phyloP scores from a whole-genome alignment of 2,797 vertebrate genomes.

The Ibycter americanus region DNA sequence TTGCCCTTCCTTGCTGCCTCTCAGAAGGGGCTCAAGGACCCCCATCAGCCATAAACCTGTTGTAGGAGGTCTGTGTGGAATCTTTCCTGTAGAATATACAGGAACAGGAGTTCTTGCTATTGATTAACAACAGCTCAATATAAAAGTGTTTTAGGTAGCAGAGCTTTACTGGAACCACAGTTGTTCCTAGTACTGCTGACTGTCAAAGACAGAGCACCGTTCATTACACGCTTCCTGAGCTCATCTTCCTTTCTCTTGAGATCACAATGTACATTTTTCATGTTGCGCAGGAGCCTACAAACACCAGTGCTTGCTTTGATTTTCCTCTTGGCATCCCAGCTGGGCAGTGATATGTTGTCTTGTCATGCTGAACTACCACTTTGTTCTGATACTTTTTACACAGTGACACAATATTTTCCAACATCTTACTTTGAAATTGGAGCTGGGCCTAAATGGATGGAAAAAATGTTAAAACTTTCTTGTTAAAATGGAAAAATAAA shows the following conservation, averaged over 20 bases:
- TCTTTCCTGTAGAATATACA: not conserved
- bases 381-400: not conserved
- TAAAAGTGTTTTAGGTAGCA: not conserved
- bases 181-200: not conserved
- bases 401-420: not conserved
- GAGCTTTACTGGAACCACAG: not conserved
- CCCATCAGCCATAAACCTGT: not conserved
- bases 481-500: not conserved
- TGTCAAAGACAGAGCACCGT: not conserved
- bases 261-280: not conserved
- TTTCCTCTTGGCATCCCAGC: constrained; percentile 25
- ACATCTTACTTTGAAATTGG: not conserved
- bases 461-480: not conserved
- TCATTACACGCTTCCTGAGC: constrained; percentile 9
- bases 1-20: not conserved
- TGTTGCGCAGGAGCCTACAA: not conserved
- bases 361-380: not conserved
- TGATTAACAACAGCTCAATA: not conserved
- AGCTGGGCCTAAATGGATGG: not conserved
- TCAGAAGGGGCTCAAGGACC: not conserved
- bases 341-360: constrained; percentile 11
- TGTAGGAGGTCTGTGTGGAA: not conserved
- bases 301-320: constrained; percentile 7
- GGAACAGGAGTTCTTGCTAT: not conserved
- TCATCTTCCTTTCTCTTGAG: not conserved